A percentile compares a stretch with the other conserved stretches of the same genome.
These are phyloP conservation scores for Okamejei kenojei DNA, from an alignment of 2,797 vertebrate genomes.

Conservation along the genomic window DNA sequence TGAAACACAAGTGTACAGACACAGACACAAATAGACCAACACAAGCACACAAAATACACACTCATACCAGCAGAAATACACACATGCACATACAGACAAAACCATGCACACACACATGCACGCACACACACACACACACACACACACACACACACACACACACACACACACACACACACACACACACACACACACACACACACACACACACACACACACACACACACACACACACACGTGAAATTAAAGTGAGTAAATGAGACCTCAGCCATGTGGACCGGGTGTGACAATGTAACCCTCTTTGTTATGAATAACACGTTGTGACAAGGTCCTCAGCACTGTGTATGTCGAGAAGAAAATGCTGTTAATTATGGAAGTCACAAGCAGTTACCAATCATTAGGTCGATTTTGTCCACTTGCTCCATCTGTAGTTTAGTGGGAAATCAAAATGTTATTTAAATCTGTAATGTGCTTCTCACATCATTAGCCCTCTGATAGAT, in stretches of 20 bases:
- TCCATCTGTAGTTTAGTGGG: not conserved
- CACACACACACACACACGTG: not conserved
- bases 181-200: not conserved
- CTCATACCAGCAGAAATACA: too few relatives aligned
- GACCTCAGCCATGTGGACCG: not conserved
- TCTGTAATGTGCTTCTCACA: conserved; percentile 17
- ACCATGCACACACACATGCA: too few relatives aligned
- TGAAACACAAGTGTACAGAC: too few relatives aligned
- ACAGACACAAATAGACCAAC: too few relatives aligned
- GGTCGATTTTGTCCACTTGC: conserved; percentile 12
- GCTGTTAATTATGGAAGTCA: conserved; percentile 25
- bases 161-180: not conserved
- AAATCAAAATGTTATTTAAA: conserved; percentile 34
- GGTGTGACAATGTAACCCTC: not conserved
- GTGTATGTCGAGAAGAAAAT: conserved; percentile 10
- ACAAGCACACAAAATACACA: too few relatives aligned
- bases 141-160: not conserved
- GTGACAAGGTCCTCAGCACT: conserved; percentile 25
- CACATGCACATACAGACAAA: too few relatives aligned
- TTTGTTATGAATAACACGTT: conserved; percentile 12
- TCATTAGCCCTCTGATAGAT: not conserved
- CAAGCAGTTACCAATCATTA: conserved; percentile 19
- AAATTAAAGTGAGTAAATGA: not conserved
- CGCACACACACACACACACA: too few relatives aligned
- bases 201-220: not conserved